Evolutionary conservation across 2,113 vertebrate genomes (phyloP), one percentile per base, ranked within the genome.

Genomic region (Tragelaphus imberbis): DNA sequence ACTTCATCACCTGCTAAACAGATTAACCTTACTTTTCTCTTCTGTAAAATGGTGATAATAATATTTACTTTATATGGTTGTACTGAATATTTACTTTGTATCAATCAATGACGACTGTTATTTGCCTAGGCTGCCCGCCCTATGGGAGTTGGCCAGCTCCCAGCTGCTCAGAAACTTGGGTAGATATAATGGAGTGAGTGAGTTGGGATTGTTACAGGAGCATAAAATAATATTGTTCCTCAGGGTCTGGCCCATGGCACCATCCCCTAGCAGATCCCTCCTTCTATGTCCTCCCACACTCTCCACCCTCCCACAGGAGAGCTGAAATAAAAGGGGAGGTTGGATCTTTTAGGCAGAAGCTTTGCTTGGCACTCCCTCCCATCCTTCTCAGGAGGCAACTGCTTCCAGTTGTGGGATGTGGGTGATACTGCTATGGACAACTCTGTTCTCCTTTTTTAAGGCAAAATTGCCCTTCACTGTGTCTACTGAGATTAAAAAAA

Each of bases 11-110:
- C 95, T 93, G 97, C 80, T 95, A 84, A 95, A 86, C 49, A 86
- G 68, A 94, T 97, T 86, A 96, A 87, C 93, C 71, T 98, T 92
- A 86, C 88, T 97, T 94, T 97, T 95, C 82, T 97, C 68, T 88
- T 91, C 95, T 95, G 80, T 96, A 97, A 97, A 97, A 96, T 94
- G 95, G 93, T 90, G 93, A 91, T 94, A 77, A 88, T 93, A 96
- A 93, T 96, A 93, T 96, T 95, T 88, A 84, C 93, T 97, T 97
- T 97, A 61, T 97, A 87, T 84, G 92, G 27, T 92, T 71, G 56
- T 63, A 63, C 86, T 96, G 97, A 91, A 77, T 96, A 92, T 97
- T 97, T 98, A 87, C 81, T 92, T 97, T 97, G 65, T 92, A 77
- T 97, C 90, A 95, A 21, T 97, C 92, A 89, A 47, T 77, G 91